Percentiles rank a stretch among this genome's conserved stretches.
These are phyloP conservation scores for Ceriagrion tenellum DNA, from an alignment of 2,888 invertebrate species.

Conservation along the genomic window DNA sequence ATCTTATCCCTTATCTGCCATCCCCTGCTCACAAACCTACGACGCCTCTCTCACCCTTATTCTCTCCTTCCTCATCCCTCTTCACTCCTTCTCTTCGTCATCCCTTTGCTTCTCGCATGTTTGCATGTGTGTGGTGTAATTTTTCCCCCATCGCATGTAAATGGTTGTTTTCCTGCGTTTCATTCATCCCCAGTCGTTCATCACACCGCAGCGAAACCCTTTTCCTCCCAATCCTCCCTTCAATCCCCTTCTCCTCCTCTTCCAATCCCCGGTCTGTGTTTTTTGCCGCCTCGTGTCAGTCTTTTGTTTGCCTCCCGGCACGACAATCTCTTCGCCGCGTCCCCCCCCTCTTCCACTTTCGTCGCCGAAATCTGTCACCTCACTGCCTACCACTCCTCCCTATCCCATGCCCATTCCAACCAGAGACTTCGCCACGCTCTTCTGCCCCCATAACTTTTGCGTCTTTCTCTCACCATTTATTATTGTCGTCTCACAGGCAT, in stretches of 20 bases:
- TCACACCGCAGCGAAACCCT: background rate
- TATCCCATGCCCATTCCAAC: background rate
- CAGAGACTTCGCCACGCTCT: background rate
- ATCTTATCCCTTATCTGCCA: background rate
- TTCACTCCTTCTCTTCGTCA: background rate
- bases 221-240: background rate
- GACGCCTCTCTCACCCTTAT: background rate
- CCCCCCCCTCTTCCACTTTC: background rate
- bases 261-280: background rate
- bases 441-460: background rate
- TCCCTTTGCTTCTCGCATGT: too few relatives aligned
- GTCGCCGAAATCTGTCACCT: background rate
- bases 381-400: background rate
- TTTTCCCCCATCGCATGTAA: slow-evolving; percentile 7
- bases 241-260: background rate
- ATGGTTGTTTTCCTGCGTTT: slow-evolving; percentile 15
- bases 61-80: too few relatives aligned
- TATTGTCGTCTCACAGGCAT: background rate
- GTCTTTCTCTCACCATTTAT: background rate
- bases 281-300: background rate
- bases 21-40: background rate
- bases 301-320: background rate
- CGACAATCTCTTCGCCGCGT: background rate
- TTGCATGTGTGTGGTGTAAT: background rate
- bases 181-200: slow-evolving; percentile 13